Conservation (phyloP, 2,797 vertebrate genomes). For the Chelonia mydas region DNA sequence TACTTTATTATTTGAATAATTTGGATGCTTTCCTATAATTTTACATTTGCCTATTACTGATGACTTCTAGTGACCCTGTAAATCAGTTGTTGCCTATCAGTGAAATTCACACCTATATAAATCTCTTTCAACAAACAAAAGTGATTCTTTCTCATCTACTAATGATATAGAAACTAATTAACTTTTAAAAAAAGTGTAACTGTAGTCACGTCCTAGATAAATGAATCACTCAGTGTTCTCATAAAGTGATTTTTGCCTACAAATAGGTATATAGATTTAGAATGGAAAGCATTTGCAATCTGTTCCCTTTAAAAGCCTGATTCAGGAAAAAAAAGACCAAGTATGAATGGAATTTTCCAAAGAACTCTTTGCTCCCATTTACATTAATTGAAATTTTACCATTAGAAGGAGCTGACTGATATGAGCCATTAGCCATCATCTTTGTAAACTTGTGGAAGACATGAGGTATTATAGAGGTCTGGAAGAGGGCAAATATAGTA, state of each 20-base stretch:
- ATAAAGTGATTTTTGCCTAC: neutral
- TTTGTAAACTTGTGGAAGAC: neutral
- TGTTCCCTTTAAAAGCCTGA: neutral
- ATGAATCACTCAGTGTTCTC: neutral
- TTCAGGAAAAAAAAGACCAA: neutral
- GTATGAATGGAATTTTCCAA: neutral
- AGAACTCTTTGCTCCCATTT: neutral
- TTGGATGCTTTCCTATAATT: neutral
- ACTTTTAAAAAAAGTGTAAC: neutral
- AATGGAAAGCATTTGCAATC: neutral
- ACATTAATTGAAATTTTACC: neutral
- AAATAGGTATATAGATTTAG: neutral
- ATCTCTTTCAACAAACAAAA: neutral
- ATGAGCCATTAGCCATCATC: neutral
- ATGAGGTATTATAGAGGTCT: neutral
- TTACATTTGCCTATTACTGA: neutral
- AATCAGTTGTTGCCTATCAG: neutral
- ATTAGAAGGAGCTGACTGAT: neutral
- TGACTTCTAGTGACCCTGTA: neutral
- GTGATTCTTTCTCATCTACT: neutral
- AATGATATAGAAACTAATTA: neutral
- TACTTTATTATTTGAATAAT: neutral
- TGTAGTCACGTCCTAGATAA: neutral
- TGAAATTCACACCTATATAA: neutral
- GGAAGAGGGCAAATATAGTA: neutral